These are phyloP conservation scores for Eulimnadia texana DNA, from an alignment of 1,140 invertebrate species.

Conservation along the genomic window DNA sequence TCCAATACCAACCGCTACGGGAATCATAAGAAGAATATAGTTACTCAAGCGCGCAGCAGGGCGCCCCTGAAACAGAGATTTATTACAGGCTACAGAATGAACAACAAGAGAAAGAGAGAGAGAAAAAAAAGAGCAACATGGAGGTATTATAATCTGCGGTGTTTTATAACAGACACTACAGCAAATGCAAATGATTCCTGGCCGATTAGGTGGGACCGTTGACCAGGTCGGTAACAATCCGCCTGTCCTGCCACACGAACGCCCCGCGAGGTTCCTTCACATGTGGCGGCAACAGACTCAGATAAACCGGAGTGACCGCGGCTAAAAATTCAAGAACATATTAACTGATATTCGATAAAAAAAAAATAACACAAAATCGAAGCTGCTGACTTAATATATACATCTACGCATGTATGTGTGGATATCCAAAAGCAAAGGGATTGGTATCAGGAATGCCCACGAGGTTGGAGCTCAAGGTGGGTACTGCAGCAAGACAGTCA, in stretches of 20 bases:
- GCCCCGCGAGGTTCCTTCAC: constrained; percentile 30
- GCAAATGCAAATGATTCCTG: no score
- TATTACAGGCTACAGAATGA: neutral
- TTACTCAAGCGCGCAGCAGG: neutral
- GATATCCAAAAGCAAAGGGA: no score
- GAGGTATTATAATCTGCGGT: no score
- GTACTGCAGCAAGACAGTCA: no score
- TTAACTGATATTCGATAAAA: neutral
- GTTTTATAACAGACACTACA: no score
- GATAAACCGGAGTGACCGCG: constrained; percentile 27
- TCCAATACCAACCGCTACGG: no score
- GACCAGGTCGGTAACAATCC: constrained; percentile 28
- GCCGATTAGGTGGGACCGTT: no score
- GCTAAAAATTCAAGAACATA: neutral
- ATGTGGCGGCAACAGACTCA: constrained; percentile 34
- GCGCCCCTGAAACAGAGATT: neutral
- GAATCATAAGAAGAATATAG: neutral
- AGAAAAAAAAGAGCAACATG: neutral
- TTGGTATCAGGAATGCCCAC: no score
- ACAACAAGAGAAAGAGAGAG: no score
- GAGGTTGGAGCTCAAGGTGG: no score
- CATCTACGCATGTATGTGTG: no score
- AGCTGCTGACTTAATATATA: no score
- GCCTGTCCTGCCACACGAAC: constrained; percentile 32
- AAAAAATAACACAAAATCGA: neutral